Evolutionary conservation across 2,888 invertebrate species (phyloP).

Genomic region (Macaria liturata): DNA sequence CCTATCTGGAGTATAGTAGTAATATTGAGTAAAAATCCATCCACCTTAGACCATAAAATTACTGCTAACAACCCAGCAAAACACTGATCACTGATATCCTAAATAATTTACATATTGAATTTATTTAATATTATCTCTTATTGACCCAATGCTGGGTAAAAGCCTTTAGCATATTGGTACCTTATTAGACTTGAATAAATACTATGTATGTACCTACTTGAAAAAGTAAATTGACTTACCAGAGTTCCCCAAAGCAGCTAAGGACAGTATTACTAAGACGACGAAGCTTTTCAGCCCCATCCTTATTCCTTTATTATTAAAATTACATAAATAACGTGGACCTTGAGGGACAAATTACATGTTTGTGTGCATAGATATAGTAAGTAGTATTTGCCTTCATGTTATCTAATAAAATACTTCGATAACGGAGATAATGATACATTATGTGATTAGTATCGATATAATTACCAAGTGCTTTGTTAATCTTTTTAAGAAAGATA

Average conservation of each 20-base stretch:
- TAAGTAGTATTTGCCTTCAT: slow-evolving; percentile 6
- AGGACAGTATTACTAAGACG: slow-evolving; percentile 28
- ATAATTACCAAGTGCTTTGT: not conserved
- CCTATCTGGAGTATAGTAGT: too few species aligned
- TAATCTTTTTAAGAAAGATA: too few species aligned
- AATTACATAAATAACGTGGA: slow-evolving; percentile 3
- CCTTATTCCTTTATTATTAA: slow-evolving; percentile 4
- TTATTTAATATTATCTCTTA: too few species aligned
- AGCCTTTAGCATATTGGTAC: too few species aligned
- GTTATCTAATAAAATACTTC: slow-evolving; percentile 23
- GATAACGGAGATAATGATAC: slow-evolving; percentile 2
- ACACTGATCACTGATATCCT: too few species aligned
- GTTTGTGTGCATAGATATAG: slow-evolving; percentile 3
- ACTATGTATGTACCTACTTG: too few species aligned
- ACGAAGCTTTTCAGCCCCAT: slow-evolving; percentile 3
- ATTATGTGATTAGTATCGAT: not conserved
- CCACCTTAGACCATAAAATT: too few species aligned
- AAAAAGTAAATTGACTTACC: slow-evolving; percentile 35
- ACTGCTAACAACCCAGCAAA: too few species aligned
- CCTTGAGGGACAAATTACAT: not conserved
- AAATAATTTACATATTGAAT: too few species aligned
- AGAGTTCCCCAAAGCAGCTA: slow-evolving; percentile 29
- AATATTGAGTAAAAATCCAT: too few species aligned
- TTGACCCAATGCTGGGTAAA: too few species aligned
- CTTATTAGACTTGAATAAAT: too few species aligned